phyloP scores from a whole-genome alignment of 2,888 invertebrate genomes.

The Timema podura region DNA sequence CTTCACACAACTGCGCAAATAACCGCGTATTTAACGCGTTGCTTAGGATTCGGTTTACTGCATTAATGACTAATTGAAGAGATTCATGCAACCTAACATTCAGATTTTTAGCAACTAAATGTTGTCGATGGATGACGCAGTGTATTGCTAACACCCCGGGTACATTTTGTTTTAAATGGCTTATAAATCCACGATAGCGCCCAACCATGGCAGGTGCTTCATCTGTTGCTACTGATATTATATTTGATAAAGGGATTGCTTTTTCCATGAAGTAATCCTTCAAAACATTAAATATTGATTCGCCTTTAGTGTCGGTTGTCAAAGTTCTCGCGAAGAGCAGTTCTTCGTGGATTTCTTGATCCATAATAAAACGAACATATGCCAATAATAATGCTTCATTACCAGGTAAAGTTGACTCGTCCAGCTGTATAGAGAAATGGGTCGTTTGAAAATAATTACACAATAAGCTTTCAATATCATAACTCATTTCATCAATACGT shows the following conservation, averaged over 20 bases:
- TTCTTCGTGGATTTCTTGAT: constrained; percentile 40
- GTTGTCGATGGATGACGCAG: constrained; percentile 36
- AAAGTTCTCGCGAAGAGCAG: constrained; percentile 40
- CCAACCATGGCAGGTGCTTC: too few relatives aligned
- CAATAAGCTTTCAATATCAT: constrained; percentile 39
- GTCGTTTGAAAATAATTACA: constrained; percentile 35
- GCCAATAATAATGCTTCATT: too few relatives aligned
- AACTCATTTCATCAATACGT: constrained; percentile 39
- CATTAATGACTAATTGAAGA: too few relatives aligned
- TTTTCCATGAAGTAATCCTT: constrained; percentile 34
- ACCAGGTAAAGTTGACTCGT: constrained; percentile 42
- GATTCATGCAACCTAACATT: constrained; percentile 25
- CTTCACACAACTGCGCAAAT: background rate
- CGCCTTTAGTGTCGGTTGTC: constrained; percentile 40
- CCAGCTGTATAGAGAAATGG: constrained; percentile 42
- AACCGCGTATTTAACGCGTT: background rate
- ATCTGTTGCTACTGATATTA: too few relatives aligned
- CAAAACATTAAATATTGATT: constrained; percentile 39
- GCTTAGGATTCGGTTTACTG: background rate
- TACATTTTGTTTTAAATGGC: constrained; percentile 37
- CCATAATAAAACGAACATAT: constrained; percentile 30
- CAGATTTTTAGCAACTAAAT: constrained; percentile 34
- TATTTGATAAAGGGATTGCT: constrained; percentile 35
- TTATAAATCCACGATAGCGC: constrained; percentile 40
- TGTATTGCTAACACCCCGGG: constrained; percentile 34